phyloP scores from a whole-genome alignment of 1,140 invertebrate species.

The Macrobrachium rosenbergii region DNA sequence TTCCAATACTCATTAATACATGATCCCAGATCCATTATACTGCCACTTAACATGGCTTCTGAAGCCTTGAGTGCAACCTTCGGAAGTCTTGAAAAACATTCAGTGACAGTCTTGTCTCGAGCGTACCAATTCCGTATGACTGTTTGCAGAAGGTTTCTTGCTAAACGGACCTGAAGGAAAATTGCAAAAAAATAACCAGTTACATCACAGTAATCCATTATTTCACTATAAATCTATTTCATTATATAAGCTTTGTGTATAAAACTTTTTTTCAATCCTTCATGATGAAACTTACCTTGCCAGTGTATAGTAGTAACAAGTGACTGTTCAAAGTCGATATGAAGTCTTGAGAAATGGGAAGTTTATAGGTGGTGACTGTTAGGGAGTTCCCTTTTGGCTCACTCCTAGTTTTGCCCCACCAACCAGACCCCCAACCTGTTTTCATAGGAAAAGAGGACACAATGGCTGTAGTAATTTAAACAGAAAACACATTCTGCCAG shows the following conservation, averaged over 20 bases:
- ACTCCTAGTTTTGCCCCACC: slow-evolving; percentile 63
- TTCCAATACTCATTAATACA: slow-evolving; percentile 71
- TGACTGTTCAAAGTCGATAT: slow-evolving; percentile 70
- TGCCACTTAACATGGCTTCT: slow-evolving; percentile 66
- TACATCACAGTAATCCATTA: background rate
- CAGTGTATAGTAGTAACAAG: slow-evolving; percentile 74
- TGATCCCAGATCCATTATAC: slow-evolving; percentile 69
- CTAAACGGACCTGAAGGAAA: slow-evolving; percentile 72
- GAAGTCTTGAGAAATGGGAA: slow-evolving; percentile 67
- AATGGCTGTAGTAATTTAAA: too few species aligned
- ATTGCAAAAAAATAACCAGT: background rate
- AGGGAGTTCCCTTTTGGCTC: slow-evolving; percentile 52
- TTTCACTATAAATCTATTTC: background rate
- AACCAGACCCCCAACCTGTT: slow-evolving; percentile 61
- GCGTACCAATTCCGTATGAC: slow-evolving; percentile 75
- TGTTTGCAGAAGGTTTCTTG: slow-evolving; percentile 74
- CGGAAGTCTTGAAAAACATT: slow-evolving; percentile 36
- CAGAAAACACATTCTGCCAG: too few species aligned
- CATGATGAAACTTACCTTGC: slow-evolving; percentile 60
- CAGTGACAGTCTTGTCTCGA: slow-evolving; percentile 69
- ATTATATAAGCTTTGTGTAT: background rate
- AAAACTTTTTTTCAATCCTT: background rate
- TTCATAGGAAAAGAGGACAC: background rate
- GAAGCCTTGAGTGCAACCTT: slow-evolving; percentile 47
- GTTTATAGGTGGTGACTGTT: slow-evolving; percentile 47